Base-by-base conservation (phyloP, 2,113 vertebrate genomes). In the Arvicanthis niloticus region DNA sequence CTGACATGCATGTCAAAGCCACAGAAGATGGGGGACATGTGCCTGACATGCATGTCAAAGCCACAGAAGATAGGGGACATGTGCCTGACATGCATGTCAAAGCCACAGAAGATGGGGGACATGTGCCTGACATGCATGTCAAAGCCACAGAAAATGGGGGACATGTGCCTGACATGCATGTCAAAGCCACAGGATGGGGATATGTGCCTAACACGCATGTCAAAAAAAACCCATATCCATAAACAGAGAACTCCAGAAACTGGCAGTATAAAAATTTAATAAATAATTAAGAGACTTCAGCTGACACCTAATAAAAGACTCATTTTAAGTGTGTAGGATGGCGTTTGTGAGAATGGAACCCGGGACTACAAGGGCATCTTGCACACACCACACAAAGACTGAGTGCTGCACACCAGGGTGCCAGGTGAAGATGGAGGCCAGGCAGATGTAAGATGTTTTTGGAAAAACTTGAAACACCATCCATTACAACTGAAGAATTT, bases 291-390 rank as follows among this genome's bases (percentile, higher is more conserved):
- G 62, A 94, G 56, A 75, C 40, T 70, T 81, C 12, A 93, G 60
- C 24, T 62, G 4, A 24, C 78, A 62, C 53, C 45, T 94, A 42
- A 77, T 37, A 78, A 65, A 94, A 68, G 53, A 90, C 45, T 24
- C 84, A 42, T 62, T 88, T 72, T 60, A 87, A 91, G 93, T 84
- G 91, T n/a, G 68, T 37, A 51, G 91, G 89, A 91, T 78, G 19
- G 7, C 68, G 12, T 34, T 88, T 1, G 34, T 13, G 12, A n/a
- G 94, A 91, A 91, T 77, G 12, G 87, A 95, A 95, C 70, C 40
- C 67, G 68, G 81, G 91, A 72, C 42, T 87, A 12, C 6, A 73
- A 86, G 73, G 12, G 53, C 10, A 45, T 2, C 65, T 12, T 72
- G 75, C 7, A n/a, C 42, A 93, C 53, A 85, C 53, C 34, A 5